Conservation (phyloP, 2,113 vertebrate genomes). For the Azemiops feae region DNA sequence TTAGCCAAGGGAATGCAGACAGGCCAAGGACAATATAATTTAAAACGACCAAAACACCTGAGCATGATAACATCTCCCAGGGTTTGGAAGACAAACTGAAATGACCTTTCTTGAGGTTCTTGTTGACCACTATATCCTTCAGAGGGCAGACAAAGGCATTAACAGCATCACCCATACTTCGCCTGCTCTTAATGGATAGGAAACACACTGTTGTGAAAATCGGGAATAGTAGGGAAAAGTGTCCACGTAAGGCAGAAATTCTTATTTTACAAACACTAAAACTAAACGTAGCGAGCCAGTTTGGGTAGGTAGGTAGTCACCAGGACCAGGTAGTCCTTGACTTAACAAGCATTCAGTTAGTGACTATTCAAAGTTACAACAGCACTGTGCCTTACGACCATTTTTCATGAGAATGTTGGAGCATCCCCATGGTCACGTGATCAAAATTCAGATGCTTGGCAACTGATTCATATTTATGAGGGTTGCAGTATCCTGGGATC, state of each 20-base stretch:
- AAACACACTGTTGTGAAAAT: background rate
- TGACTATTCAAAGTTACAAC: background rate
- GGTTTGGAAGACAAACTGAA: background rate
- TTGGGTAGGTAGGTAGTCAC: background rate
- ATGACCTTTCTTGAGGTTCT: background rate
- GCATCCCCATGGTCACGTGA: background rate
- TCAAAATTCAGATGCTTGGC: background rate
- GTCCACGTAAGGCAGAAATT: background rate
- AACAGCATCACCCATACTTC: background rate
- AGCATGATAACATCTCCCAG: background rate
- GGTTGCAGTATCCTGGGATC: background rate
- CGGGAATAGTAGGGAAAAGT: background rate
- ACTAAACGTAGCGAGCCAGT: background rate
- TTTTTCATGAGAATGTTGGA: background rate
- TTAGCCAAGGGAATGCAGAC: background rate
- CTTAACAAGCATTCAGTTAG: background rate
- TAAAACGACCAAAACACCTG: background rate
- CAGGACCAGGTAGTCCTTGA: background rate
- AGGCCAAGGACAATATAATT: background rate
- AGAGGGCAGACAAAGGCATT: background rate
- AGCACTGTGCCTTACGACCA: background rate
- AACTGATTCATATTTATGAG: background rate
- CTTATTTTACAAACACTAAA: too few relatives aligned
- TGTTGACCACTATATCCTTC: background rate
- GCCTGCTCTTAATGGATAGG: background rate